These are phyloP conservation scores for Eptatretus burgeri DNA, from an alignment of 2,113 vertebrate genomes.

Conservation along the genomic window DNA sequence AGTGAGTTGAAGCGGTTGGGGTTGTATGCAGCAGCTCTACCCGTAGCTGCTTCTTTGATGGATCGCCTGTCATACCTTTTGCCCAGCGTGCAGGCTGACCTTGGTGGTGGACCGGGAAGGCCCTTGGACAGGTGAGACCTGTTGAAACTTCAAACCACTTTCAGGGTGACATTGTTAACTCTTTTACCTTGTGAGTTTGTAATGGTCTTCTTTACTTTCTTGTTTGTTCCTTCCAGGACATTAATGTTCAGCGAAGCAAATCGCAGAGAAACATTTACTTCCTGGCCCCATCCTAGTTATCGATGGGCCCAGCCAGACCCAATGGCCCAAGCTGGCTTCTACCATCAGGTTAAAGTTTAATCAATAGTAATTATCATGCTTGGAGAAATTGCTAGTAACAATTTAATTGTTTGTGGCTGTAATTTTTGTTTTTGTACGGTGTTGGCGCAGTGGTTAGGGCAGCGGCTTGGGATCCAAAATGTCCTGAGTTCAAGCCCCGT, in stretches of 20 bases:
- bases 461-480: too few species aligned
- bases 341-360: conserved; percentile 48
- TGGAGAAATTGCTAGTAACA: too few species aligned
- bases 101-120: conserved; percentile 77
- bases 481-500: too few species aligned
- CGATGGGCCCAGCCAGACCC: conserved; percentile 95
- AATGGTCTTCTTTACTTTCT: not conserved
- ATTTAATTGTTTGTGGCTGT: too few species aligned
- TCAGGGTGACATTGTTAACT: not conserved
- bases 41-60: conserved; percentile 95
- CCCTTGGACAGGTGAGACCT: conserved; percentile 58
- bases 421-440: too few species aligned
- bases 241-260: conserved; percentile 98
- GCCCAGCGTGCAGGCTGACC: conserved; percentile 65
- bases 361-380: too few species aligned
- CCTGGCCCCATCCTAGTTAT: conserved; percentile 90
- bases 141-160: conserved; percentile 10
- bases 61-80: conserved; percentile 98
- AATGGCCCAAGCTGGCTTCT: conserved; percentile 97
- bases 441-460: too few species aligned
- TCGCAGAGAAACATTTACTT: conserved; percentile 87
- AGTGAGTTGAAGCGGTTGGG: conserved; percentile 98
- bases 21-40: conserved; percentile 93
- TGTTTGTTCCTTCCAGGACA: conserved; percentile 25
- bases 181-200: not conserved